phyloP scores from a whole-genome alignment of 1,140 invertebrate species.

The Euborellia annulipes region DNA sequence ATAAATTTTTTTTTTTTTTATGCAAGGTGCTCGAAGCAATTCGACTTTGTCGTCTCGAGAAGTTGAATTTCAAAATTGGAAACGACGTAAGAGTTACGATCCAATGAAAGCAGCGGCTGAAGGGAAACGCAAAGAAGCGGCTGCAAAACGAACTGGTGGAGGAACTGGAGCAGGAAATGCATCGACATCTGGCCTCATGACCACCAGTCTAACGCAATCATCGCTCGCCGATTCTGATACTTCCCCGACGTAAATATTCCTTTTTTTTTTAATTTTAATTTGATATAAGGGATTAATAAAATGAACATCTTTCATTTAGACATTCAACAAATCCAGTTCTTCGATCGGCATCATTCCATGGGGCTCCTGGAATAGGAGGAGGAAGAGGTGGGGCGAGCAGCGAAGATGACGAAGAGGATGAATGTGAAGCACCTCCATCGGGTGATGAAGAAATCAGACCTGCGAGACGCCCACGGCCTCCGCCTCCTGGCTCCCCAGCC shows the following conservation, averaged over 20 bases:
- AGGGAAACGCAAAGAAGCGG: constrained; percentile 42
- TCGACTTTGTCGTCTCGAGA: constrained; percentile 49
- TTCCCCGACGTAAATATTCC: constrained; percentile 7
- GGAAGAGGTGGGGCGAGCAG: constrained; percentile 21
- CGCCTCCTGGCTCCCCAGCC: no score
- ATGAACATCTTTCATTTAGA: constrained; percentile 10
- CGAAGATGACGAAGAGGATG: constrained; percentile 18
- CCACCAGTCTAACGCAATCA: constrained; percentile 23
- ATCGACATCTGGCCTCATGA: constrained; percentile 4
- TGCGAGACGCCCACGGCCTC: no score
- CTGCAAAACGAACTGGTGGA: constrained; percentile 23
- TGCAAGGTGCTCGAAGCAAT: constrained; percentile 35
- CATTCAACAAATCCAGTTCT: constrained; percentile 25
- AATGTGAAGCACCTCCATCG: constrained; percentile 21
- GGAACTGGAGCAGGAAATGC: constrained; percentile 6
- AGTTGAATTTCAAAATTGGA: constrained; percentile 83
- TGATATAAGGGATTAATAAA: constrained; percentile 18
- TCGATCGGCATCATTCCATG: constrained; percentile 36
- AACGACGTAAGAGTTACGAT: constrained; percentile 76
- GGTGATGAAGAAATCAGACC: constrained; percentile 6
- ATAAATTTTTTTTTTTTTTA: neutral
- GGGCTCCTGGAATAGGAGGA: constrained; percentile 26
- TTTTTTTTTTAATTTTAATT: constrained; percentile 5
- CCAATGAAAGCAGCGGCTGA: constrained; percentile 75
- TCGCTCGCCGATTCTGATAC: constrained; percentile 16